Evolutionary conservation across 1,140 invertebrate species (phyloP), one percentile per base, ranked within the genome.

Genomic region (Leptinotarsa defecta): DNA sequence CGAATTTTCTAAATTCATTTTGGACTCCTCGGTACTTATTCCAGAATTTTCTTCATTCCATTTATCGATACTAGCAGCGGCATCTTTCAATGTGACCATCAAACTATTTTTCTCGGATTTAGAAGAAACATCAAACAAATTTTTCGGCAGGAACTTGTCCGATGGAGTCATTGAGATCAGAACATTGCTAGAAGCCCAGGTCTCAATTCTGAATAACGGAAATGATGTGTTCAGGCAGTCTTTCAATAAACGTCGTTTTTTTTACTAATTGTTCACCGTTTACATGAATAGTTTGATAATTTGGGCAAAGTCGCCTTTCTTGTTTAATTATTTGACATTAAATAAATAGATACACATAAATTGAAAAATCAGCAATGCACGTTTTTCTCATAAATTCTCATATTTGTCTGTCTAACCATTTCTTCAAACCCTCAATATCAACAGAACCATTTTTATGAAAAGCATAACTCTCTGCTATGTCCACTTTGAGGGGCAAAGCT

Each of bases 391-490:
- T 19, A 57, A 15, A 57, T 57, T 19, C 52, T 69, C 24, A 75
- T 20, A 52, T 81, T 89, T 90, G 57, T 81, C 89, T 90, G 49
- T 86, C 82, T 79, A 94, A 87, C 93, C 93, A 94, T 27, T 88
- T 86, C 75, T 90, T 82, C 13, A 94, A 81, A 67, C 86, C 81
- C 70, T 90, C 86, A n/a, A 93, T 86, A 76, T 92, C 88, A 61
- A 86, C 87, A 22, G 90, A 87, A 61, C 88, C 86, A 80, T 90
- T 89, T 74, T 89, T 89, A 71, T 89, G 88, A 75, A 87, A 89
- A 1, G 91, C 91, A 76, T 89, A 92, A 68, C 89, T 89, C 86
- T 96, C 94, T 6, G 88, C 90, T 86, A 96, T 91, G 24, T 95
- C 90, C 6, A 96, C 88, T 77, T 90, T 89, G 4, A 87, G 76